phyloP scores from a whole-genome alignment of 2,888 invertebrate species.

The Trypoxylon attenuatum region DNA sequence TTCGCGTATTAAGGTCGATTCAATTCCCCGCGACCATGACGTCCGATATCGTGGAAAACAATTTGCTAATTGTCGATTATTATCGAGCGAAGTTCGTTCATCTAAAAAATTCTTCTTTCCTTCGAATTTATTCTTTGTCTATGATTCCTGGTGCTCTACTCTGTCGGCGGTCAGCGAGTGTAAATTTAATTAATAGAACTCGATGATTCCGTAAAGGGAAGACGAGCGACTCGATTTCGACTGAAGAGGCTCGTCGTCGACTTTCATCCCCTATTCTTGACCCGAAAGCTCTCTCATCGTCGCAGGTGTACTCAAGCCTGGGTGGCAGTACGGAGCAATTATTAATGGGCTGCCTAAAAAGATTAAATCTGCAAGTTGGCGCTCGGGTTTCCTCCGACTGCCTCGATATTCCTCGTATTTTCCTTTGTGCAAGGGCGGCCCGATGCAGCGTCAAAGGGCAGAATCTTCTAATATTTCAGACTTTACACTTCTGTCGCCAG shows the following conservation, averaged over 20 bases:
- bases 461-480: too few relatives aligned
- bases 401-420: too few relatives aligned
- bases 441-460: too few relatives aligned
- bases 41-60: too few relatives aligned
- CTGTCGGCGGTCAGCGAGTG: background rate
- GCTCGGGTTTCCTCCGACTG: too few relatives aligned
- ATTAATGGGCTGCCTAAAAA: slow-evolving; percentile 30
- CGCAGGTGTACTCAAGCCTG: slow-evolving; percentile 16
- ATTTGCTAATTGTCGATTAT: background rate
- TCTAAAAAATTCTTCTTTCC: background rate
- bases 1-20: background rate
- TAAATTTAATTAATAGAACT: slow-evolving; percentile 32
- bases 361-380: slow-evolving; percentile 2
- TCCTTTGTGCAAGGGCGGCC: too few relatives aligned
- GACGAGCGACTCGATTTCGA: slow-evolving; percentile 40
- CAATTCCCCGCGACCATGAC: too few relatives aligned
- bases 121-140: background rate
- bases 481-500: too few relatives aligned
- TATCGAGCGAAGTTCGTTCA: background rate
- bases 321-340: slow-evolving; percentile 27
- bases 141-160: background rate
- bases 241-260: slow-evolving; percentile 35
- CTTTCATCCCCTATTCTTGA: slow-evolving; percentile 52
- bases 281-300: slow-evolving; percentile 35
- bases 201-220: slow-evolving; percentile 6